Base-by-base conservation (phyloP, 2,797 vertebrate genomes). In the Scyliorhinus canicula region DNA sequence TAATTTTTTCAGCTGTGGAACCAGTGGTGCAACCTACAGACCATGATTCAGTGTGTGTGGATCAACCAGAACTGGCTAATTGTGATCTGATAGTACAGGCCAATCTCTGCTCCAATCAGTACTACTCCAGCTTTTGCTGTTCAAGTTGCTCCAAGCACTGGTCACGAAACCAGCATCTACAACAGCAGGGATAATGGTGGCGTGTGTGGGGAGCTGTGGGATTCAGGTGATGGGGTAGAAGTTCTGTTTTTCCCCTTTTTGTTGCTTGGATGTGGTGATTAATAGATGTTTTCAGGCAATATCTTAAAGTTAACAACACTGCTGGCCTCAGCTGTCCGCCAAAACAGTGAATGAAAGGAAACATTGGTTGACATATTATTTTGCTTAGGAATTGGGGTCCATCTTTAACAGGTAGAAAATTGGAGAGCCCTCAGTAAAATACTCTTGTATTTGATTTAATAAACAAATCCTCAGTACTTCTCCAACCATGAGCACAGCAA, bases 51-150 rank as follows among this genome's bases (percentile, higher is more conserved):
- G 97, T 97, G 19, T 99, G 99, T 0, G 96, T 97, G 95, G 99
- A 99, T 96, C 98, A 98, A 96, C 98, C 98, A 0, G 98, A 99
- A 63, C 97, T 99, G 0, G 99, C 99, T 96, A 99, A 99, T 97
- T 99, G 99, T 69, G 97, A 97, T 44, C 97, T 99, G 96, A 98
- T 99, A 24, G 97, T 99, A 95, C 98, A 98, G 95, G 98, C 99
- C 94, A 98, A 98, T 40, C 98, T 99, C 84, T 99, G 99, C 96
- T 95, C 96, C 94, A 99, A 98, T 5, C 97, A 97, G 0, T 99
- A 99, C 96, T 99, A 98, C 95, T 98, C 98, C 96, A 98, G 98
- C 95, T 99, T 99, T 97, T 99, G 99, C 97, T 99, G 99, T 0
- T 98, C 98, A 95, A 99, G 98, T 97, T 99, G 99, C 1, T 96